phyloP scores from a whole-genome alignment of 2,888 invertebrate genomes.

The Pseudoips prasinana region DNA sequence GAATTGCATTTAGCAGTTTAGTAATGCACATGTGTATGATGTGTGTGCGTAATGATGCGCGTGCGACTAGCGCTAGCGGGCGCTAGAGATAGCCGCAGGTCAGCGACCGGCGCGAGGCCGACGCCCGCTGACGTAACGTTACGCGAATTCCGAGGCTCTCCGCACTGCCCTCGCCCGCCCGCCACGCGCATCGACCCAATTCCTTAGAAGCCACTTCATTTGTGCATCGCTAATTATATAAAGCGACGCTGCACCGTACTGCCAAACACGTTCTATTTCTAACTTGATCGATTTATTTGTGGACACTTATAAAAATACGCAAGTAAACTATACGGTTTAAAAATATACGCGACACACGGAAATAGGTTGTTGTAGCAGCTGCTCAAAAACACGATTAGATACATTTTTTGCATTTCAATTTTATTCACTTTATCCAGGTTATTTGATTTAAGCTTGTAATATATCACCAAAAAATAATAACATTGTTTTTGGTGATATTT shows the following conservation, averaged over 20 bases:
- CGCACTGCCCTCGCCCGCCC: conserved; percentile 40
- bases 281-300: conserved; percentile 53
- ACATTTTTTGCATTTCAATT: no score
- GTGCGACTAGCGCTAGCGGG: conserved; percentile 61
- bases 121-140: conserved; percentile 80
- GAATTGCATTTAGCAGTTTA: conserved; percentile 25
- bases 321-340: conserved; percentile 11
- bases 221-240: conserved; percentile 77
- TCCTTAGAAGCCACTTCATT: conserved; percentile 77
- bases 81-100: conserved; percentile 77
- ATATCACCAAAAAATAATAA: no score
- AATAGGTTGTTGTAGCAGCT: conserved; percentile 3
- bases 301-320: conserved; percentile 30
- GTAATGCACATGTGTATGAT: conserved; percentile 29
- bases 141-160: conserved; percentile 73
- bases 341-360: conserved; percentile 2
- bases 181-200: conserved; percentile 70
- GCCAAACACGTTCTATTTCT: conserved; percentile 69
- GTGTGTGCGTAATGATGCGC: conserved; percentile 57
- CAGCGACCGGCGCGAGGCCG: conserved; percentile 76
- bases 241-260: conserved; percentile 60
- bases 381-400: no score
- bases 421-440: no score
- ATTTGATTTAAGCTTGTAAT: no score
- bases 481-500: no score